Evolutionary conservation across 2,888 invertebrate species (phyloP).

Genomic region (Rhorus exstirpatorius): DNA sequence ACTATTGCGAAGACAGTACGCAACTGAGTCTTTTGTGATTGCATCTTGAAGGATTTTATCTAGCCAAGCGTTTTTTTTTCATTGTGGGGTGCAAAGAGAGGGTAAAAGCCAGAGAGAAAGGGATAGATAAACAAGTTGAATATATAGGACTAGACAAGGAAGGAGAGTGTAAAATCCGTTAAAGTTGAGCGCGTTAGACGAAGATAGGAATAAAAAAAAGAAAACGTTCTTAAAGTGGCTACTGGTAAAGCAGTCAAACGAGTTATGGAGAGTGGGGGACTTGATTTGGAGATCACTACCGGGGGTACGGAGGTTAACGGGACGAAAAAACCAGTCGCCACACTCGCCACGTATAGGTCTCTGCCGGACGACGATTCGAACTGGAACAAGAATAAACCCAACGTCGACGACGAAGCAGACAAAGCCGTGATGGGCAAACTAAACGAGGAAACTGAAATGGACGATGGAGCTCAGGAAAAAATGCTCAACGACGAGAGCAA

Average conservation of each 20-base stretch:
- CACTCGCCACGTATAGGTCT: conserved; percentile 80
- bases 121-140: too few relatives aligned
- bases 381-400: conserved; percentile 65
- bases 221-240: conserved; percentile 53
- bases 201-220: conserved; percentile 17
- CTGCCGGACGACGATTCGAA: conserved; percentile 78
- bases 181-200: not conserved
- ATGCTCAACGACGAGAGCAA: conserved; percentile 83
- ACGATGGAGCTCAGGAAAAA: conserved; percentile 82
- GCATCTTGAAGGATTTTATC: not conserved
- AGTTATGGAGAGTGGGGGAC: conserved; percentile 82
- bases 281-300: conserved; percentile 75
- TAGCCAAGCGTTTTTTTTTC: too few relatives aligned
- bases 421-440: conserved; percentile 79
- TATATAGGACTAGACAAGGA: conserved; percentile 1
- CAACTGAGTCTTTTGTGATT: conserved; percentile 28
- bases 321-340: conserved; percentile 77
- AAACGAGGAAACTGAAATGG: conserved; percentile 75
- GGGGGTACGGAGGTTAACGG: conserved; percentile 75
- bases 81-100: too few relatives aligned
- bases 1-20: not conserved
- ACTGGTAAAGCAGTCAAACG: conserved; percentile 14
- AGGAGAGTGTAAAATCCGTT: conserved; percentile 7
- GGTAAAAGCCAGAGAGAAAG: too few relatives aligned
- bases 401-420: conserved; percentile 39